Evolutionary conservation across 2,888 invertebrate species (phyloP).

Genomic region (Ommatoiulus sabulosus): DNA sequence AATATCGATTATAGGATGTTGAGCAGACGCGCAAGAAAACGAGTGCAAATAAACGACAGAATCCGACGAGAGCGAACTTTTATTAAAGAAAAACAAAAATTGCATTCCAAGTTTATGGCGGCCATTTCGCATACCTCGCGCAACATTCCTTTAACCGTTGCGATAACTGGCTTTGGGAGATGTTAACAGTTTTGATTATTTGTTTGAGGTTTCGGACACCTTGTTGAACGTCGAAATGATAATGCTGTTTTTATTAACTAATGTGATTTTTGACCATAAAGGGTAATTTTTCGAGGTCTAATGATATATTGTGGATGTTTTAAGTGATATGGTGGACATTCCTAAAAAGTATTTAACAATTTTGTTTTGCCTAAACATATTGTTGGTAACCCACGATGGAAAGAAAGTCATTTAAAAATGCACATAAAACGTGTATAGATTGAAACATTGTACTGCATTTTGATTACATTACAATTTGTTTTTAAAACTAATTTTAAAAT

Average conservation of each 20-base stretch:
- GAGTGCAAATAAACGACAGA: slow-evolving; percentile 9
- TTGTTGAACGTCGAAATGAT: background rate
- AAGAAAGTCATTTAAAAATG: no score
- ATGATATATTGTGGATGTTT: no score
- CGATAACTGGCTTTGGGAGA: background rate
- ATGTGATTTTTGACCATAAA: no score
- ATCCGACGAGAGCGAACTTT: background rate
- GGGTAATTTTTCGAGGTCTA: no score
- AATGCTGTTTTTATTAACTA: background rate
- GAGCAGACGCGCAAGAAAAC: background rate
- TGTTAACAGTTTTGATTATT: slow-evolving; percentile 29
- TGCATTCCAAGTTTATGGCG: slow-evolving; percentile 9
- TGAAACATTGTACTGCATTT: no score
- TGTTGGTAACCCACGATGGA: no score
- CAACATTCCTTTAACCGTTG: background rate
- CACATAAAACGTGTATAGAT: no score
- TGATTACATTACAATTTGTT: no score
- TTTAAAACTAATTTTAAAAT: no score
- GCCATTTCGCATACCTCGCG: background rate
- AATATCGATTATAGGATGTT: slow-evolving; percentile 41
- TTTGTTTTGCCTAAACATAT: no score
- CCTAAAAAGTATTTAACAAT: no score
- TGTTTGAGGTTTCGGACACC: background rate
- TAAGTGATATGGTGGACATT: no score
- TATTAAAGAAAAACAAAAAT: slow-evolving; percentile 48